phyloP scores from a whole-genome alignment of 2,888 invertebrate genomes.

The Mayetiola destructor region DNA sequence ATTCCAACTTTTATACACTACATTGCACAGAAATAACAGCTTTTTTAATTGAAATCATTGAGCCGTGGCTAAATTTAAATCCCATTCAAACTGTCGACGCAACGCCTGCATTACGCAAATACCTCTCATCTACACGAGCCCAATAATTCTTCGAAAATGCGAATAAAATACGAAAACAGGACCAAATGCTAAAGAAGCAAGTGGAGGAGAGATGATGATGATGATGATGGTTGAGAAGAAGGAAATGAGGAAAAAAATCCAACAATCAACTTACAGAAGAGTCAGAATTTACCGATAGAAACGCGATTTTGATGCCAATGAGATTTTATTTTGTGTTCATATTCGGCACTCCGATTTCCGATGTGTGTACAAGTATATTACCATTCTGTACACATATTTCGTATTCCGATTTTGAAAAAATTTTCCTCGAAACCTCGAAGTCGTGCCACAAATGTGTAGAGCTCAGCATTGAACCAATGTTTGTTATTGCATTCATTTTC shows the following conservation, averaged over 20 bases:
- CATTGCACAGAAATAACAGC: constrained; percentile 13
- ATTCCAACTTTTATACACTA: constrained; percentile 11
- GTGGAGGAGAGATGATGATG: background rate
- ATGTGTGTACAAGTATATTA: no score
- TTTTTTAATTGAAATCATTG: constrained; percentile 12
- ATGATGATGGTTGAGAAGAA: background rate
- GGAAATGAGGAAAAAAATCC: background rate
- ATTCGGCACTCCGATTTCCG: no score
- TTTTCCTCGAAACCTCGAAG: no score
- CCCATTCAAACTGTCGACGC: constrained; percentile 13
- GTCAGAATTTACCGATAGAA: no score
- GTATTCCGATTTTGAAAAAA: no score
- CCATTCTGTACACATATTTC: no score
- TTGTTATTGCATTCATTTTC: no score
- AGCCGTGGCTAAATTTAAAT: constrained; percentile 11
- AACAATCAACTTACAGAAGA: no score
- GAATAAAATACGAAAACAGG: background rate
- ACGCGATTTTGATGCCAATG: no score
- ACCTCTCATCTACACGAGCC: background rate
- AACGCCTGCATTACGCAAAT: constrained; percentile 11
- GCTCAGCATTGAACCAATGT: no score
- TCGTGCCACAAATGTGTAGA: no score
- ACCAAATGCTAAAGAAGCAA: background rate
- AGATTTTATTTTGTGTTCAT: no score
- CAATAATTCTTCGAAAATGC: background rate